These are phyloP conservation scores for Harpalus rufipes DNA, from an alignment of 2,888 invertebrate species.

Conservation along the genomic window DNA sequence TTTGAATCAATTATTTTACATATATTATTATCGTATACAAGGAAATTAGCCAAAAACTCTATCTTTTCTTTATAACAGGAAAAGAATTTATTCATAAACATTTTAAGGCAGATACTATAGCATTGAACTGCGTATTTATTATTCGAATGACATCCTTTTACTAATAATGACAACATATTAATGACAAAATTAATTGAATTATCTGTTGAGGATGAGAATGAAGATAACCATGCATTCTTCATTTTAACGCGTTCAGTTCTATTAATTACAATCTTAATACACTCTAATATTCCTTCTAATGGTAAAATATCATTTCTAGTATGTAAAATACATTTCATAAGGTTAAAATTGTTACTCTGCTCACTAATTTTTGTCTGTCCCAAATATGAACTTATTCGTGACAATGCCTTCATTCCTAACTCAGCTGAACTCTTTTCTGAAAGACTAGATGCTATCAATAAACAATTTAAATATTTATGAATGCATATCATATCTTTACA, in stretches of 20 bases:
- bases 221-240: slow-evolving; percentile 76
- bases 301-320: slow-evolving; percentile 78
- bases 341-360: slow-evolving; percentile 64
- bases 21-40: slow-evolving; percentile 72
- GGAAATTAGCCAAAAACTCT: slow-evolving; percentile 81
- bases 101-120: slow-evolving; percentile 77
- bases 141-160: slow-evolving; percentile 78
- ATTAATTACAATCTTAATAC: slow-evolving; percentile 78
- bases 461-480: slow-evolving; percentile 74
- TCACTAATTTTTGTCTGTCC: slow-evolving; percentile 59
- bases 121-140: slow-evolving; percentile 74
- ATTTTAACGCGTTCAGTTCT: slow-evolving; percentile 77
- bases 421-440: slow-evolving; percentile 76
- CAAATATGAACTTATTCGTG: slow-evolving; percentile 77
- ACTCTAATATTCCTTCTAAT: slow-evolving; percentile 80
- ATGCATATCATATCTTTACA: slow-evolving; percentile 68
- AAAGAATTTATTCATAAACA: slow-evolving; percentile 78
- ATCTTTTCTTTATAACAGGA: slow-evolving; percentile 77
- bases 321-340: background rate
- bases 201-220: slow-evolving; percentile 74
- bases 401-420: slow-evolving; percentile 75
- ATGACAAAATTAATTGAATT: slow-evolving; percentile 76
- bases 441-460: slow-evolving; percentile 78
- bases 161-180: slow-evolving; percentile 78
- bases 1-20: slow-evolving; percentile 73